A percentile compares a stretch with the other conserved stretches of the same genome.
Evolutionary conservation across 2,888 invertebrate genomes (phyloP).

Genomic region (Drosophila limbata): DNA sequence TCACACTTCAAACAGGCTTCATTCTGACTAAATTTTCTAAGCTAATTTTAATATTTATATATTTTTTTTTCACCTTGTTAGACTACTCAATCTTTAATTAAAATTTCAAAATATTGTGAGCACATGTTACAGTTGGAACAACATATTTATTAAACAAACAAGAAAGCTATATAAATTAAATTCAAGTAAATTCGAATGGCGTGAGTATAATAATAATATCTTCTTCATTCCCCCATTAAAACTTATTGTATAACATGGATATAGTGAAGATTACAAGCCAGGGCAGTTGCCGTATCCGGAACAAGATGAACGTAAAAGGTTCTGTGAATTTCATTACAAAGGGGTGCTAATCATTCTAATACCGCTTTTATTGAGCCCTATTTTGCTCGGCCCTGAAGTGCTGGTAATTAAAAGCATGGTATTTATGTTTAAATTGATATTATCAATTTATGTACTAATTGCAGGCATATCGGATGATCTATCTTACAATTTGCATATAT

Average conservation of each 20-base stretch:
- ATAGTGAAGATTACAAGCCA: conserved; percentile 54
- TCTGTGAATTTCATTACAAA: conserved; percentile 65
- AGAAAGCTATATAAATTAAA: background rate
- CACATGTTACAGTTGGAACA: background rate
- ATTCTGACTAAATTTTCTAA: background rate
- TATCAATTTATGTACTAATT: background rate
- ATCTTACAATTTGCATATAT: conserved; percentile 28
- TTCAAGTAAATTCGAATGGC: conserved; percentile 22
- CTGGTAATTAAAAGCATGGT: conserved; percentile 27
- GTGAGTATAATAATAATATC: conserved; percentile 17
- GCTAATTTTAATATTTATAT: background rate
- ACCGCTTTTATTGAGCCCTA: conserved; percentile 44
- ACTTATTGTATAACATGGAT: background rate
- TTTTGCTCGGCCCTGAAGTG: conserved; percentile 31
- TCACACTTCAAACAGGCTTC: background rate
- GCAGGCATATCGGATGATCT: conserved; percentile 56
- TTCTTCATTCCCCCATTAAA: background rate
- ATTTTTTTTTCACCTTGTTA: background rate
- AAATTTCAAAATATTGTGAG: background rate
- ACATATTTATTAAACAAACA: background rate
- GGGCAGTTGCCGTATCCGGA: conserved; percentile 48
- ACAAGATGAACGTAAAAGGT: conserved; percentile 50
- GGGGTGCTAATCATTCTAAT: conserved; percentile 52
- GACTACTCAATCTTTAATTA: background rate
- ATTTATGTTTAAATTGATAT: background rate